phyloP scores from a whole-genome alignment of 2,113 vertebrate species.

The Eulemur rufifrons region DNA sequence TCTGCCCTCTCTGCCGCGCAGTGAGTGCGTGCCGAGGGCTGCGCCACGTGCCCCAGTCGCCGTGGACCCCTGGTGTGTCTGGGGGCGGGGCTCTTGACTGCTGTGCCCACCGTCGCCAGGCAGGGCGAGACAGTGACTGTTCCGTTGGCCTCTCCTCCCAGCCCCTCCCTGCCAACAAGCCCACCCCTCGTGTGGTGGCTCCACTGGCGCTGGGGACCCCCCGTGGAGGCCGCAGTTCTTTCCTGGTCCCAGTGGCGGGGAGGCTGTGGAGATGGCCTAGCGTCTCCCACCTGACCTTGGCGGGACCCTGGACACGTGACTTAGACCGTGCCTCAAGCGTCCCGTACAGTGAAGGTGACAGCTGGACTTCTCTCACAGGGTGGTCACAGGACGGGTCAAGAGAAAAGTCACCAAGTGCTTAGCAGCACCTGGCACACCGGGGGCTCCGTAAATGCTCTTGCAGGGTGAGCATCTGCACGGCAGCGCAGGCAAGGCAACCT shows the following conservation, averaged over 20 bases:
- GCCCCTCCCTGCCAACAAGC: not conserved
- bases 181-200: fast-evolving
- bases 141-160: not conserved
- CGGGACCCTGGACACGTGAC: not conserved
- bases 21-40: no score
- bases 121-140: fast-evolving
- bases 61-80: fast-evolving
- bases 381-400: fast-evolving
- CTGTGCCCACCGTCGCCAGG: no score
- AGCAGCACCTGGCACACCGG: fast-evolving
- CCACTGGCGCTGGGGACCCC: fast-evolving
- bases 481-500: not conserved
- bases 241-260: not conserved
- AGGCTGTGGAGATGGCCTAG: fast-evolving
- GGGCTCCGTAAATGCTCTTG: not conserved
- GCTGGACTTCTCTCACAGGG: fast-evolving
- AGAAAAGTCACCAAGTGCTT: no score
- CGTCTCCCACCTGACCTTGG: fast-evolving
- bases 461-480: fast-evolving
- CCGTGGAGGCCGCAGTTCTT: not conserved
- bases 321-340: not conserved
- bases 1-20: not conserved
- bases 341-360: not conserved
- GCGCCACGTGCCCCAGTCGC: fast-evolving
- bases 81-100: fast-evolving